phyloP scores from a whole-genome alignment of 2,797 vertebrate species.

The Microctenopoma lineatum region DNA sequence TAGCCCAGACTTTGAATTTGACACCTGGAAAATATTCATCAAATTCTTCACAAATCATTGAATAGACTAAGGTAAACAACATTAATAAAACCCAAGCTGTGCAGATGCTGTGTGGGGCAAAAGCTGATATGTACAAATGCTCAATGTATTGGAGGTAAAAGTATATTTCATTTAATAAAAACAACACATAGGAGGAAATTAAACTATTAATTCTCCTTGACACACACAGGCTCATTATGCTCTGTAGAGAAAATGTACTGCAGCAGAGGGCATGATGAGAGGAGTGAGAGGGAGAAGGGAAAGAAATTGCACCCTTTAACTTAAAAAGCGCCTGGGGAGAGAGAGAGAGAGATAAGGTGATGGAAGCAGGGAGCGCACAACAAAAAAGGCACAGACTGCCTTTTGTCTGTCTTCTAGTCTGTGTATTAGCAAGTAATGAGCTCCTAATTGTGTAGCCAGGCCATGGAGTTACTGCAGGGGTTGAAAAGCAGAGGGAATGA shows the following conservation, averaged over 20 bases:
- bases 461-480: slow-evolving; percentile 65
- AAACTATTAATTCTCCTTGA: slow-evolving; percentile 53
- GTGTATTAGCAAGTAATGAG: slow-evolving; percentile 76
- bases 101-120: slow-evolving; percentile 14
- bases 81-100: slow-evolving; percentile 1
- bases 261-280: slow-evolving; percentile 32
- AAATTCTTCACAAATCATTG: background rate
- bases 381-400: slow-evolving; percentile 47
- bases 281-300: slow-evolving; percentile 35
- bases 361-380: slow-evolving; percentile 33
- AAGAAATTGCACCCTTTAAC: slow-evolving; percentile 56
- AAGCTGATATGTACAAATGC: slow-evolving; percentile 38
- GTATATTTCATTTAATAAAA: slow-evolving; percentile 36
- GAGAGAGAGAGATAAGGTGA: slow-evolving; percentile 48
- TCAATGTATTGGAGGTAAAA: slow-evolving; percentile 13
- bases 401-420: slow-evolving; percentile 68
- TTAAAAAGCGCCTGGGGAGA: slow-evolving; percentile 53
- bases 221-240: slow-evolving; percentile 52
- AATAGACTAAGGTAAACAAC: background rate
- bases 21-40: background rate
- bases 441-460: slow-evolving; percentile 76
- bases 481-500: slow-evolving; percentile 52
- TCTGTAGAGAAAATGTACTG: slow-evolving; percentile 23
- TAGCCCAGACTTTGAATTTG: background rate
- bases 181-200: slow-evolving; percentile 41